These are phyloP conservation scores for Odocoileus hemionus DNA, from an alignment of 2,113 vertebrate genomes.

Conservation along the genomic window DNA sequence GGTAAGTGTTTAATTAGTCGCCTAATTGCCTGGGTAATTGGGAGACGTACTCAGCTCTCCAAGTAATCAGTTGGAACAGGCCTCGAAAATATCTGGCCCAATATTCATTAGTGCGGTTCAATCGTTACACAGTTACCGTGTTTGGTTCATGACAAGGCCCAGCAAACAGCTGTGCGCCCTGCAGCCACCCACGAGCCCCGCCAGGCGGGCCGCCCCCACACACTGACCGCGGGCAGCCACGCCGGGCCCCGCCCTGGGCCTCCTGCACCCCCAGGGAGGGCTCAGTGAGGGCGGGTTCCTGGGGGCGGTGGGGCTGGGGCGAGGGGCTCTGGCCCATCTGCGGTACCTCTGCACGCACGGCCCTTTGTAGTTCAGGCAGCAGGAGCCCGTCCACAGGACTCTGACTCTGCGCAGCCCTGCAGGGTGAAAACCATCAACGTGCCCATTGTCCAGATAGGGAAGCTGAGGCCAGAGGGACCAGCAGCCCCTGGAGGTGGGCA, in stretches of 20 bases:
- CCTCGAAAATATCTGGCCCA: slow-evolving; percentile 98
- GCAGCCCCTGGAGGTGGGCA: rapidly evolving
- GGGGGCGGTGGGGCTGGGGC: rapidly evolving
- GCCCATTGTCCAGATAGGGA: background rate
- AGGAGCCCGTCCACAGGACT: rapidly evolving
- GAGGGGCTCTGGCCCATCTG: rapidly evolving
- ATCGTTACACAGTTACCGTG: slow-evolving; percentile 83
- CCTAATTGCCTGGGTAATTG: slow-evolving; percentile 99
- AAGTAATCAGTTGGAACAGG: slow-evolving; percentile 99
- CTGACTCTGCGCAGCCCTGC: background rate
- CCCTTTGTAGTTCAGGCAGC: background rate
- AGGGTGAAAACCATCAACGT: background rate
- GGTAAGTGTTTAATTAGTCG: slow-evolving; percentile 99
- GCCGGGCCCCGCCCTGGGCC: background rate
- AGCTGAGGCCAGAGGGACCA: background rate
- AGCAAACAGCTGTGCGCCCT: slow-evolving; percentile 62
- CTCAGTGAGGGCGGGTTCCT: background rate
- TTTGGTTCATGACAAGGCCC: slow-evolving; percentile 79
- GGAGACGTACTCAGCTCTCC: slow-evolving; percentile 98
- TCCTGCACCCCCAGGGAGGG: no score
- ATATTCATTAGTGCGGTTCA: slow-evolving; percentile 97
- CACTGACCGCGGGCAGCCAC: background rate
- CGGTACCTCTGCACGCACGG: rapidly evolving
- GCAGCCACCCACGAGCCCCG: background rate
- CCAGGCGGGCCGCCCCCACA: rapidly evolving